Evolutionary conservation across 2,888 invertebrate genomes (phyloP), one percentile per base, ranked within the genome.

Genomic region (Sphaeridia pumilis): DNA sequence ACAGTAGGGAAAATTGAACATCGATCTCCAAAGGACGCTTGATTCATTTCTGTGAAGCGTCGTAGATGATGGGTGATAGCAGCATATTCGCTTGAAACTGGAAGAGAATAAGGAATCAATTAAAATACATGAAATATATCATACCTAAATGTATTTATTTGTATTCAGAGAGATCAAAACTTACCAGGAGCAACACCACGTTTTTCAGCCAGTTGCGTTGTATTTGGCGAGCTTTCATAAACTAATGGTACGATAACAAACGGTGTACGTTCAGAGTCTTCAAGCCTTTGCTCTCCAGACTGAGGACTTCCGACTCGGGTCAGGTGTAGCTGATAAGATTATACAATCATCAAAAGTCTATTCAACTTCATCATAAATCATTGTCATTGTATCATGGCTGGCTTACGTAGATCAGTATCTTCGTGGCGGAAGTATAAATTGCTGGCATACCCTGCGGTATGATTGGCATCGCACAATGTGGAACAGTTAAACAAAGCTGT

Each of bases 1-100:
- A 94, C 83, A 21, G 92, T 89, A 27, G 92, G 90, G 72, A 86
- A 92, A 50, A 94, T 78, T 17, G 89, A 87, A 70, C 93, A 93
- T 2, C 27, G 20, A 68, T 93, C 90, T 61, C 74, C 66, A 21
- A 66, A 75, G 4, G 72, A 77, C 27, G 61, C 60, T 43, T 64
- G 65, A 63, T 79, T 79, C 69, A 82, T 86, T 67, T 88, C 87
- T 49, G 82, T 78, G 69, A 86, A 87, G 62, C 79, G 74, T 65
- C 82, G 80, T 14, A 84, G 71, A 54, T 82, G 75, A 21, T 78
- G 72, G 51, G 77, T 79, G 0, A 80, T 81, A 1, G 81, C 79
- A 4, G 78, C 48, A 52, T 62, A 62, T 42, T 64, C 64, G 7
- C 55, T 53, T 10, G 64, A 54, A 20, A 56, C 64, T 61, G 48